Base-by-base conservation (phyloP, 1,140 invertebrate species). In the Drosophila guanche region DNA sequence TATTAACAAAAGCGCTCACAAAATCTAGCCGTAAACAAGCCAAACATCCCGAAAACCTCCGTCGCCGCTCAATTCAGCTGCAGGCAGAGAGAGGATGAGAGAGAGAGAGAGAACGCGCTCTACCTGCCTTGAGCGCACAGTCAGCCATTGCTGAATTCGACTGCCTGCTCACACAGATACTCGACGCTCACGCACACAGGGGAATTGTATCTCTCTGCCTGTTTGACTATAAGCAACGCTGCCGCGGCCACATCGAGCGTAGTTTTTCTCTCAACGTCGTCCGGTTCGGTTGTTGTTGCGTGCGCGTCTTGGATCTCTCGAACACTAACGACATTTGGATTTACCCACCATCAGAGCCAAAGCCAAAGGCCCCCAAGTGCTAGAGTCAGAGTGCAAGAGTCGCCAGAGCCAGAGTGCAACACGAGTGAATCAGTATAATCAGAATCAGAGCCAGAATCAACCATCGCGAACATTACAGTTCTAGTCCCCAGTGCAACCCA, bases 181-280 rank as follows among this genome's bases (percentile, higher is more conserved):
- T 54, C 10, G 16, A 33, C 67, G 14, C 67, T 25, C 43, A 50
- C 27, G 10, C 14, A 8, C 23, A 12, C n/a, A 23, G n/a, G 22
- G n/a, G 10, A 12, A 12, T 40, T 5, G 12, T 29, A 33, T 23
- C 43, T 45, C 41, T n/a, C 46, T 46, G 53, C 29, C 20, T 33
- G 10, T 40, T 6, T 14, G 25, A 48, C 55, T 75, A 75, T 67
- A 75, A 75, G 72, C 72, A 67, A 75, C 50, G 54, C 27, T 43
- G 45, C 50, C 54, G 40, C 10, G 33, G 7, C 29, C 20, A 52
- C n/a, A 59, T 6, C 43, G 43, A 71, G 59, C 68, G 66, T 50
- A 84, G 75, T 83, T 71, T 79, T 63, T 66, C 61, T 60, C 61
- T 66, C 61, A 54, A 69, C 62, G 47, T 75, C 67, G 41, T 48